Base-by-base conservation (phyloP, 2,797 vertebrate species). In the Sus cebifrons region DNA sequence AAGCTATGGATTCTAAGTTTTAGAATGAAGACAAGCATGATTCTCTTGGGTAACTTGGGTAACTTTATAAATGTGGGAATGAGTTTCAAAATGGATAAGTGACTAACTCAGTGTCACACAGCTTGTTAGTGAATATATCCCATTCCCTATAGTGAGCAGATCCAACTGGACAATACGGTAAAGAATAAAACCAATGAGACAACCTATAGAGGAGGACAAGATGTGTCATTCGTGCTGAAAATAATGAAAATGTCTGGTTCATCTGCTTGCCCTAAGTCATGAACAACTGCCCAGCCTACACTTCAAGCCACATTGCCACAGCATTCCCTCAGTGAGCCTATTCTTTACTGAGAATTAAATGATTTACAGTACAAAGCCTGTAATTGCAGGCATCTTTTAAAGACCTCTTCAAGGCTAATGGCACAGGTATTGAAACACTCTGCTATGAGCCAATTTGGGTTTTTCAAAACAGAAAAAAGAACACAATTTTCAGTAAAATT, bases 381-480 rank as follows among this genome's bases (percentile, higher is more conserved):
- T 1, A 15, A 44, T 86, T 94, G 60, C 10, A 82, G 74, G 68
- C 20, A 73, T n/a, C 64, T 95, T 97, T 82, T 77, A 81, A 5
- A 85, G 52, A 54, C 56, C 85, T 95, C 32, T 94, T 70, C 21
- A 70, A 94, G 73, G 91, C 60, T 84, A 97, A 95, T 60, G 14
- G 10, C 21, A 32, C 29, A 68, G 68, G 52, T 70, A 89, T 6
- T 81, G 79, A 96, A 94, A 96, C n/a, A 65, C 56, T 94, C 27
- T 58, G 32, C 44, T 83, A 13, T n/a, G 92, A 97, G 36, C 64
- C 71, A 75, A 96, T 36, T 96, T 86, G 84, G n/a, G 27, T 58
- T 92, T 65, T 97, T 93, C 75, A 84, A 96, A 95, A 93, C 88
- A 67, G 79, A 36, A 89, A 97, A 97, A 91, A 77, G 77, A 32